These are phyloP conservation scores for Lepisosteus oculatus DNA, from an alignment of 2,113 vertebrate species.

Conservation along the genomic window DNA sequence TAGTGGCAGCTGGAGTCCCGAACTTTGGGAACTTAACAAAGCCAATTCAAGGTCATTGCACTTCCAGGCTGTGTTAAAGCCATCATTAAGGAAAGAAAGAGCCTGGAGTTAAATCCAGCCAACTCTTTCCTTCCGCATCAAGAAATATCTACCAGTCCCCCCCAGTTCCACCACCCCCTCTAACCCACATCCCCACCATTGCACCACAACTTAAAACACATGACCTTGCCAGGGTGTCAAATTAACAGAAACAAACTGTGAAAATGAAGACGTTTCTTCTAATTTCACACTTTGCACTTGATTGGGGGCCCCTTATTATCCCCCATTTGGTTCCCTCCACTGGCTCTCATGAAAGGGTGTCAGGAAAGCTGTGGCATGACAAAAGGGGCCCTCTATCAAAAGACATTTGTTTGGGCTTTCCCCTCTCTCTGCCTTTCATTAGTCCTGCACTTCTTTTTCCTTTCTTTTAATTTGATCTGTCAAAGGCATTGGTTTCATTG, in stretches of 20 bases:
- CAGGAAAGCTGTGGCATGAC: constrained; percentile 38
- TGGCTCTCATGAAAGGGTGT: constrained; percentile 59
- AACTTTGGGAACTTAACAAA: neutral
- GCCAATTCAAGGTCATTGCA: too few relatives aligned
- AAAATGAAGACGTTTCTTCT: constrained; percentile 76
- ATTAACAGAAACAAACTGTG: constrained; percentile 45
- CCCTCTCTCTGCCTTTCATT: constrained; percentile 46
- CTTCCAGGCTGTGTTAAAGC: neutral
- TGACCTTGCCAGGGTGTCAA: constrained; percentile 44
- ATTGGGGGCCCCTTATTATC: constrained; percentile 67
- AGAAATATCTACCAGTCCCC: constrained; percentile 25
- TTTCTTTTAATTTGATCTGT: constrained; percentile 38
- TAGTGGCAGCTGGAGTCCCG: neutral
- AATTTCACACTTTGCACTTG: constrained; percentile 71
- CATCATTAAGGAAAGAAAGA: constrained; percentile 1
- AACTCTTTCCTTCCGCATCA: constrained; percentile 14
- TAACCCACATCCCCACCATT: constrained; percentile 15
- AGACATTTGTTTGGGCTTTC: constrained; percentile 63
- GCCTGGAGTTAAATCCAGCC: constrained; percentile 20
- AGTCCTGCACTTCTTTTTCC: constrained; percentile 31
- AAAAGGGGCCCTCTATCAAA: constrained; percentile 63
- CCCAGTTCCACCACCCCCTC: neutral
- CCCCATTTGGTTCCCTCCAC: constrained; percentile 64
- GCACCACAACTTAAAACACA: constrained; percentile 49
- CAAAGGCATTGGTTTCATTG: neutral